A percentile compares a stretch with the other conserved stretches of the same genome.
phyloP scores from a whole-genome alignment of 35 echinoderm and acorn worm genomes.

The Hemicentrotus pulcherrimus region DNA sequence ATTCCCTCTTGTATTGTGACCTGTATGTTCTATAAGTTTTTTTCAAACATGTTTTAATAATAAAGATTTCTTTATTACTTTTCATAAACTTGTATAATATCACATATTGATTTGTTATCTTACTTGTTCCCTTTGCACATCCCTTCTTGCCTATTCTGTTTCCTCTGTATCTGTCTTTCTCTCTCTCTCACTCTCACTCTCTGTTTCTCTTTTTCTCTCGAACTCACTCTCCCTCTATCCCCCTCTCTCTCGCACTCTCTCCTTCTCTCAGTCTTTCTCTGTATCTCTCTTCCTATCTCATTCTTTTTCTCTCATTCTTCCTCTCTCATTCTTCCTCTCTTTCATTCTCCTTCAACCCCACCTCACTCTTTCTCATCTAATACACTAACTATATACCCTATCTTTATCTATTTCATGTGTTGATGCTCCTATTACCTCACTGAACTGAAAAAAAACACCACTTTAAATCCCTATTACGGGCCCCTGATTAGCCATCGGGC shows the following conservation, averaged over 20 bases:
- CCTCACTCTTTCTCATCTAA: background rate
- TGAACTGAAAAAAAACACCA: background rate
- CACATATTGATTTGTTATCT: too few relatives aligned
- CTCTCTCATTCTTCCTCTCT: background rate
- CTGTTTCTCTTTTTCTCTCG: background rate
- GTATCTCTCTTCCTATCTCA: too few relatives aligned
- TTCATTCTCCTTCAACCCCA: background rate
- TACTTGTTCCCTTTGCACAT: background rate
- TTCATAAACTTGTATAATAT: too few relatives aligned
- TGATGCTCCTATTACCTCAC: background rate
- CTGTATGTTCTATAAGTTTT: too few relatives aligned
- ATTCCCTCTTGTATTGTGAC: too few relatives aligned
- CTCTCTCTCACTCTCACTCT: background rate
- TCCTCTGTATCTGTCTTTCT: background rate
- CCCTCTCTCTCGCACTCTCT: background rate
- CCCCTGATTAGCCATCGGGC: background rate
- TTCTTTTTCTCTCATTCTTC: background rate
- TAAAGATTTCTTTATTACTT: too few relatives aligned
- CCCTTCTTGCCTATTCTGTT: background rate
- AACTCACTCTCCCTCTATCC: background rate
- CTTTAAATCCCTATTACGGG: background rate
- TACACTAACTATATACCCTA: background rate
- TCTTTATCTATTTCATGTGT: background rate
- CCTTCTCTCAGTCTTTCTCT: too few relatives aligned
- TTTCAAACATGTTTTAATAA: too few relatives aligned